Conservation (phyloP, 2,113 vertebrate genomes). For the Myotis yumanensis region DNA sequence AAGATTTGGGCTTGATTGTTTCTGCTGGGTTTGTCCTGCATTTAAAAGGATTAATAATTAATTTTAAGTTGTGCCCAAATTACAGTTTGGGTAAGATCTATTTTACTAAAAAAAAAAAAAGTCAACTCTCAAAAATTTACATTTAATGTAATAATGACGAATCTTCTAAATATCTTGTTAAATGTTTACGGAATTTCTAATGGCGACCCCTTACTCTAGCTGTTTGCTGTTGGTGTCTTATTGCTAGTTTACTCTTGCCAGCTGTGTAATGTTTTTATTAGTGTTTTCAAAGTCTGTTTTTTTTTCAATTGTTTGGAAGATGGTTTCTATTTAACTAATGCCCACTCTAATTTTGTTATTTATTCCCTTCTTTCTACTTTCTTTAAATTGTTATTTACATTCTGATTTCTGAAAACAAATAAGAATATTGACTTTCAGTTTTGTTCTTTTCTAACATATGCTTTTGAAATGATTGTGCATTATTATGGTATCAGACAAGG, state of each 20-base stretch:
- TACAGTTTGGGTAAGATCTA: neutral
- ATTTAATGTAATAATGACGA: neutral
- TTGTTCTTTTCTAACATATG: neutral
- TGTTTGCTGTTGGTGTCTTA: neutral
- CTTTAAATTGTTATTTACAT: neutral
- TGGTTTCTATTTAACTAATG: neutral
- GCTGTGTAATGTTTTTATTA: neutral
- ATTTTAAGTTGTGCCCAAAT: neutral
- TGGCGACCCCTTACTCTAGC: neutral
- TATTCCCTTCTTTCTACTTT: neutral
- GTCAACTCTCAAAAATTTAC: neutral
- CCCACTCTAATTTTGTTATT: neutral
- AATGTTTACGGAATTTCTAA: neutral
- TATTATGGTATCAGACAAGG: neutral
- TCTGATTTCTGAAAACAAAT: neutral
- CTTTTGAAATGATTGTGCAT: neutral
- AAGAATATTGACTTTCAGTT: neutral
- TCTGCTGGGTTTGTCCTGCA: neutral
- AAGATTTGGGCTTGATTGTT: neutral
- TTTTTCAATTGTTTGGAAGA: neutral
- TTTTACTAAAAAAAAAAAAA: neutral
- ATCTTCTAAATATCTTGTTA: neutral
- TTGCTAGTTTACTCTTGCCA: neutral
- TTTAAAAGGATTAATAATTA: neutral
- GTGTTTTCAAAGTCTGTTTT: neutral